Percentiles rank a stretch among this genome's conserved stretches.
Conservation (phyloP, 2,888 invertebrate species). For the Lordiphosa fenestrarum region DNA sequence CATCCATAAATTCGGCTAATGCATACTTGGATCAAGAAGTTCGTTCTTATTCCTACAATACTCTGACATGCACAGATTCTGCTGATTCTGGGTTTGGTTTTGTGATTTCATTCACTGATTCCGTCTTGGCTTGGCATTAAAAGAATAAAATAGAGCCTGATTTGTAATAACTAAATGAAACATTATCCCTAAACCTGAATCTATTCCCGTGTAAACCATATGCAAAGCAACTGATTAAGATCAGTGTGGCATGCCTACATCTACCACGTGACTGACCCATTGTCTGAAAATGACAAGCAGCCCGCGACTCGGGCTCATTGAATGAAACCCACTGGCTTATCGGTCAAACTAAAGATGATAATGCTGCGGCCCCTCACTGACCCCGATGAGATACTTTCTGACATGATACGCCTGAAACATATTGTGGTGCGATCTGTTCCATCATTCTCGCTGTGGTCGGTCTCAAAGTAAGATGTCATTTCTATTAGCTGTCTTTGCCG, state of each 20-base stretch:
- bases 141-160: too few species aligned
- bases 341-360: slow-evolving; percentile 9
- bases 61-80: too few species aligned
- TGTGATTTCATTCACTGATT: too few species aligned
- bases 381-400: neutral
- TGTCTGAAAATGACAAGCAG: neutral
- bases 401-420: slow-evolving; percentile 5
- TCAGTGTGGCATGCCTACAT: too few species aligned
- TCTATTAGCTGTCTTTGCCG: slow-evolving; percentile 11
- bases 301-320: slow-evolving; percentile 1
- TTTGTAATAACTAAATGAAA: too few species aligned
- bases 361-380: neutral
- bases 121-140: too few species aligned
- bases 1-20: too few species aligned
- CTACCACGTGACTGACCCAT: slow-evolving; percentile 26
- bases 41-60: too few species aligned
- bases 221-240: too few species aligned
- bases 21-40: too few species aligned
- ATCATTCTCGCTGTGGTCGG: slow-evolving; percentile 38
- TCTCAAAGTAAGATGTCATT: slow-evolving; percentile 41
- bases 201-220: neutral
- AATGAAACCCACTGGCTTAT: slow-evolving; percentile 8
- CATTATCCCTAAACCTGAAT: slow-evolving; percentile 4
- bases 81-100: too few species aligned
- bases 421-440: slow-evolving; percentile 31